phyloP scores from a whole-genome alignment of 2,113 vertebrate genomes.

The Varanus salvator region DNA sequence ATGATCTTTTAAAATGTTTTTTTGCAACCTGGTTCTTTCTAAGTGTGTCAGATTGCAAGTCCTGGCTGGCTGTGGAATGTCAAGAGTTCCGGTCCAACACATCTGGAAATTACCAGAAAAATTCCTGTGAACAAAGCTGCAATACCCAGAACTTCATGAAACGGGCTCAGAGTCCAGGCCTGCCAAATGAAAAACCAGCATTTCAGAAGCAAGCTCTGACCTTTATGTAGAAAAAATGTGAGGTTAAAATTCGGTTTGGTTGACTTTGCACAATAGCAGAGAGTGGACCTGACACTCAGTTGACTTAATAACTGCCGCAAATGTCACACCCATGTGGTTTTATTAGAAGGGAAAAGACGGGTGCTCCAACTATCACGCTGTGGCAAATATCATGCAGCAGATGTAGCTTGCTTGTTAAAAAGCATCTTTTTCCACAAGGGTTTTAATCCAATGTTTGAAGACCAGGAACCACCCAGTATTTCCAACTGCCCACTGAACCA shows the following conservation, averaged over 20 bases:
- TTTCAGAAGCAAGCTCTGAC: not conserved
- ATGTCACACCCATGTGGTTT: constrained; percentile 33
- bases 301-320: constrained; percentile 26
- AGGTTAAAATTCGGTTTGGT: constrained; percentile 11
- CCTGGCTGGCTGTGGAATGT: too few species aligned
- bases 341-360: constrained; percentile 1
- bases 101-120: too few species aligned
- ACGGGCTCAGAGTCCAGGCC: not conserved
- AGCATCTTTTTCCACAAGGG: not conserved
- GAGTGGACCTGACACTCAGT: not conserved
- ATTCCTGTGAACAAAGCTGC: not conserved
- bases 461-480: not conserved
- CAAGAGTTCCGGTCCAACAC: too few species aligned
- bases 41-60: too few species aligned
- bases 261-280: not conserved
- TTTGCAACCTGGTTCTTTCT: too few species aligned
- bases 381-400: not conserved
- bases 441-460: not conserved
- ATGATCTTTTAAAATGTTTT: not conserved
- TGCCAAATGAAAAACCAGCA: not conserved
- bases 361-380: not conserved
- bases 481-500: not conserved
- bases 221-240: not conserved
- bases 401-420: not conserved
- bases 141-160: not conserved